Evolutionary conservation across 1,140 invertebrate genomes (phyloP), one percentile per base, ranked within the genome.

Genomic region (Halictus rubicundus): DNA sequence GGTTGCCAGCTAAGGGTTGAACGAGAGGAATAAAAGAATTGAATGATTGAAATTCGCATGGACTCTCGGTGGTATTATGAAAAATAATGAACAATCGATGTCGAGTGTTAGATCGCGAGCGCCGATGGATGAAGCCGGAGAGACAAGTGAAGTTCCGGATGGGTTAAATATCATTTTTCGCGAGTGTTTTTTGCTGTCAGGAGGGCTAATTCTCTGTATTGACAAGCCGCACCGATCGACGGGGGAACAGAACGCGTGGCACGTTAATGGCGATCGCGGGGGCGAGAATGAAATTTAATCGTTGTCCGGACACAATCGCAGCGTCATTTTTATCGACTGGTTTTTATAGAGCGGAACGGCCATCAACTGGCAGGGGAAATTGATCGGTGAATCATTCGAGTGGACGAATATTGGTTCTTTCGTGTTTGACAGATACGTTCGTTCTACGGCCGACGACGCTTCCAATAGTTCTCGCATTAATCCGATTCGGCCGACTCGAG

Each of bases 231-330:
- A 72, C 72, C 72, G 21, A 32, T 32, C 32, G 63, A n/a, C n/a
- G n/a, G n/a, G 54, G 46, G 54, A 57, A 80, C 74, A 54, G 64
- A 68, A 70, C 73, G 66, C 73, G 52, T 49, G 68, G 49, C 25
- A 59, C 79, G 77, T 83, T 83, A 83, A 81, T 72, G 79, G 77
- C 69, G 70, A 68, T 69, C 69, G 37, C 54, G 37, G 42, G 52
- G 52, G 37, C 42, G 75, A 66, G 66, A 79, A 65, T 71, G 82
- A 84, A 80, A 85, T 85, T 86, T 86, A 86, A 86, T 85, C 78
- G 84, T 63, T 71, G 32, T 59, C 61, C 60, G 49, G 25, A 68
- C 23, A 60, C 59, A 49, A 59, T 46, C 66, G 69, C 73, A 71
- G 19, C 79, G 66, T 84, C 71, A 85, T 75, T 86, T 84, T 86